Conservation (phyloP, 2,888 invertebrate genomes). For the Leucoma salicis region DNA sequence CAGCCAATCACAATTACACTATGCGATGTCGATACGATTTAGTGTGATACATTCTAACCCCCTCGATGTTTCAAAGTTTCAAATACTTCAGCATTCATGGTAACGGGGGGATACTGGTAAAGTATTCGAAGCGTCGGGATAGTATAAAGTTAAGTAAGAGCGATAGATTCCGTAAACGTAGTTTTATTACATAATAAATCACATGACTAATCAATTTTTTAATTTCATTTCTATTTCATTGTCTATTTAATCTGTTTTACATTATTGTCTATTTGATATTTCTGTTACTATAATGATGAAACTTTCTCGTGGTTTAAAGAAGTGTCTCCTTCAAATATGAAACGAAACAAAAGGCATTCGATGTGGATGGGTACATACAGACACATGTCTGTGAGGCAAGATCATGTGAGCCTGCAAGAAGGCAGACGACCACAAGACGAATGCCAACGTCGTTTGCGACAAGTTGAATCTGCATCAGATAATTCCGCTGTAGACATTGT, state of each 20-base stretch:
- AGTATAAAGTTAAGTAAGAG: too few relatives aligned
- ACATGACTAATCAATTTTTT: too few relatives aligned
- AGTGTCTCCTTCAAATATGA: conserved; percentile 2
- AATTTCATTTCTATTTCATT: background rate
- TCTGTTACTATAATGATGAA: background rate
- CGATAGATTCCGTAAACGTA: too few relatives aligned
- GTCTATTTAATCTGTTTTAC: background rate
- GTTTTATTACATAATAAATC: too few relatives aligned
- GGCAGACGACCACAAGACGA: conserved; percentile 74
- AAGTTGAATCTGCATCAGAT: conserved; percentile 65
- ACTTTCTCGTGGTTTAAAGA: background rate
- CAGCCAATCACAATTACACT: too few relatives aligned
- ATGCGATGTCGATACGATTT: too few relatives aligned
- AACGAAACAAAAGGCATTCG: background rate
- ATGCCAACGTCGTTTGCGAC: conserved; percentile 72
- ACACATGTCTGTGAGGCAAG: conserved; percentile 3
- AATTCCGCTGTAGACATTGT: conserved; percentile 73
- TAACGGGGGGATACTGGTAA: background rate
- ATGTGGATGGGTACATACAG: background rate
- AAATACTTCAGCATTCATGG: background rate
- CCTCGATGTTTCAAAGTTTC: too few relatives aligned
- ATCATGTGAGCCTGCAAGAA: conserved; percentile 72
- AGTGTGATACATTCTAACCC: too few relatives aligned
- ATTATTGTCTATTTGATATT: background rate
- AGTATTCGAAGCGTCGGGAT: too few relatives aligned